These are phyloP conservation scores for Gymnothorax javanicus DNA, from an alignment of 2,797 vertebrate species.

Conservation along the genomic window DNA sequence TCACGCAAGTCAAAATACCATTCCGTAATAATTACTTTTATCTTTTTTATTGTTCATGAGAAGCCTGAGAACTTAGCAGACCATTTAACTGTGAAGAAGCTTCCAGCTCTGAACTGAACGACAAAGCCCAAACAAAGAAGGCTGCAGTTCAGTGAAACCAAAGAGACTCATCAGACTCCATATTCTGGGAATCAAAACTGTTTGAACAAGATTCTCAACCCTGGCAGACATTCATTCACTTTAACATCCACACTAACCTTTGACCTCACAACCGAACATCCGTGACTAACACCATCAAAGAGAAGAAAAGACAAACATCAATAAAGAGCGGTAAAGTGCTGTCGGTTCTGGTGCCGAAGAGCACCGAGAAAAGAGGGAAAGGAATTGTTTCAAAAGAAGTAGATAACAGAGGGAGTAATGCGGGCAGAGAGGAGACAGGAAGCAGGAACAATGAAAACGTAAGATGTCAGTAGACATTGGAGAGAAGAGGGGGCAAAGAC, in stretches of 20 bases:
- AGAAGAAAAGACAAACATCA: neutral
- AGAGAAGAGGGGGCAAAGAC: neutral
- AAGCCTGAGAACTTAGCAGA: neutral
- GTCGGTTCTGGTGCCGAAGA: neutral
- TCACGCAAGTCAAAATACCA: slow-evolving; percentile 18
- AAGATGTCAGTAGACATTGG: neutral
- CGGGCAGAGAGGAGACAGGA: neutral
- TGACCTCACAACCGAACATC: slow-evolving; percentile 19
- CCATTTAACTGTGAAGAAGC: slow-evolving; percentile 20
- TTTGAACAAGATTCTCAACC: slow-evolving; percentile 15
- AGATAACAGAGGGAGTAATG: neutral
- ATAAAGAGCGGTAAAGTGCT: neutral
- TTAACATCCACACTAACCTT: slow-evolving; percentile 21
- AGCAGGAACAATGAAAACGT: neutral
- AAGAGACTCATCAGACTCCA: neutral
- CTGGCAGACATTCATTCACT: slow-evolving; percentile 20
- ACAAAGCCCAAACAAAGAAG: slow-evolving; percentile 5
- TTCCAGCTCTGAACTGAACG: neutral
- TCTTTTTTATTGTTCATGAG: slow-evolving; percentile 29
- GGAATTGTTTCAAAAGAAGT: neutral
- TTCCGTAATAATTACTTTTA: slow-evolving; percentile 18
- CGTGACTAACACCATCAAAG: neutral
- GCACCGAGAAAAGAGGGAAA: neutral
- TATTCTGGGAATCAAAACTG: neutral
- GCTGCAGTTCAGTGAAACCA: neutral